Evolutionary conservation across 1,140 invertebrate species (phyloP).

Genomic region (Glomeris maerens): DNA sequence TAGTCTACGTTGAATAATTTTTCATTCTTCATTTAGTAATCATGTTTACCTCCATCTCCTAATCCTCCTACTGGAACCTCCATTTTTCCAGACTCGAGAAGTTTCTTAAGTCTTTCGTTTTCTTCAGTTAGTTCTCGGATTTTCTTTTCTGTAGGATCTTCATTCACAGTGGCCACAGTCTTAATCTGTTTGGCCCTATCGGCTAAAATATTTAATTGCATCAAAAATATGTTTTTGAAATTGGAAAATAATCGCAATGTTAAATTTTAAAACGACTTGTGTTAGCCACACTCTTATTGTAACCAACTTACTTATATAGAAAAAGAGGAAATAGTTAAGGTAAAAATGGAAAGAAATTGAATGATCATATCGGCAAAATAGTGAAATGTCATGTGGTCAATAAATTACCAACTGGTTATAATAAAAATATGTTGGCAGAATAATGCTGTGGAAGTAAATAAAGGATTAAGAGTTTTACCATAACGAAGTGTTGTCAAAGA

Average conservation of each 20-base stretch:
- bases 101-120: constrained; percentile 39
- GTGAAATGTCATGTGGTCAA: too few species aligned
- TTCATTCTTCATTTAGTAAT: neutral
- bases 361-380: too few species aligned
- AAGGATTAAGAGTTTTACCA: constrained; percentile 34
- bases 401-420: too few species aligned
- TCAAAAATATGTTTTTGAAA: too few species aligned
- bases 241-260: too few species aligned
- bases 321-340: neutral
- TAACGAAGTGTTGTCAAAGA: constrained; percentile 45
- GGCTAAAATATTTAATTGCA: constrained; percentile 29
- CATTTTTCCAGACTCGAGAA: constrained; percentile 29
- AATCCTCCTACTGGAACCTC: constrained; percentile 21
- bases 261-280: too few species aligned
- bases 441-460: too few species aligned
- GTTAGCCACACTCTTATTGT: too few species aligned
- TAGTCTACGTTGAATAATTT: neutral
- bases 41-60: constrained; percentile 1
- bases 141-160: constrained; percentile 41
- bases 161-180: constrained; percentile 41
- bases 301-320: too few species aligned
- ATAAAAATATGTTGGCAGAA: too few species aligned
- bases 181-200: constrained; percentile 45
- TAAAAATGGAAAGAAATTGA: constrained; percentile 17
- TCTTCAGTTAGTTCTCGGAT: constrained; percentile 45